Base-by-base conservation (phyloP, 2,113 vertebrate species). In the Piaya cayana region DNA sequence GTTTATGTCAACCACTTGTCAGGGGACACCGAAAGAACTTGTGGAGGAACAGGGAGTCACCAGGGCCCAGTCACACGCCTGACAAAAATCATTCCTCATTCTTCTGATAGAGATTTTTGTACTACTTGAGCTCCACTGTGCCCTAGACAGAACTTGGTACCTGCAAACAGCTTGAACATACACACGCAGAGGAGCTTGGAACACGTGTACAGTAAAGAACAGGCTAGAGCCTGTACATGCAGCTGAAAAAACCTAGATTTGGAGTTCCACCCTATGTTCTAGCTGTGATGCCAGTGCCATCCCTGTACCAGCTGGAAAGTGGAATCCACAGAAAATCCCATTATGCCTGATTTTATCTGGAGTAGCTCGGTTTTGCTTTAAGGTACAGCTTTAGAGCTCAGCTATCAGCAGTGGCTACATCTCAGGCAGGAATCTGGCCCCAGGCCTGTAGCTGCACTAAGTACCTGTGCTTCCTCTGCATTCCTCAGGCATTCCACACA, bases 401-500 rank as follows among this genome's bases (percentile, higher is more conserved):
- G 59, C 26, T 37, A 58, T 55, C 19, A 53, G 76, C 63, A 77
- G 30, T 5, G 2, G 27, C 77, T 83, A 70, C 88, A 78, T n/a
- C 47, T 91, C 12, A 2, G 64, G 39, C 87, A 95, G 79, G 75
- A 95, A 92, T 93, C 64, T 70, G 43, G 85, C 94, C 94, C 58
- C 71, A 81, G 90, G 93, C 65, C 71, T 78, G 50, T 19, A 52
- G 85, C 89, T 85, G 65, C 20, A 67, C 49, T 71, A 37, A 88
- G 90, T 78, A 95, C 88, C 92, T 95, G 82, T 23, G 69, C 80
- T 94, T 90, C 72, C 70, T 94, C 84, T 86, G 68, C 90, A 96
- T 93, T 95, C 94, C 82, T 90, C 58, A 78, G 43, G 64, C 94
- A 95, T 96, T 96, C 94, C 95, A 74, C 39, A 69, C 71, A 53